These are phyloP conservation scores for Pungitius pungitius DNA, from an alignment of 2,113 vertebrate species.

Conservation along the genomic window DNA sequence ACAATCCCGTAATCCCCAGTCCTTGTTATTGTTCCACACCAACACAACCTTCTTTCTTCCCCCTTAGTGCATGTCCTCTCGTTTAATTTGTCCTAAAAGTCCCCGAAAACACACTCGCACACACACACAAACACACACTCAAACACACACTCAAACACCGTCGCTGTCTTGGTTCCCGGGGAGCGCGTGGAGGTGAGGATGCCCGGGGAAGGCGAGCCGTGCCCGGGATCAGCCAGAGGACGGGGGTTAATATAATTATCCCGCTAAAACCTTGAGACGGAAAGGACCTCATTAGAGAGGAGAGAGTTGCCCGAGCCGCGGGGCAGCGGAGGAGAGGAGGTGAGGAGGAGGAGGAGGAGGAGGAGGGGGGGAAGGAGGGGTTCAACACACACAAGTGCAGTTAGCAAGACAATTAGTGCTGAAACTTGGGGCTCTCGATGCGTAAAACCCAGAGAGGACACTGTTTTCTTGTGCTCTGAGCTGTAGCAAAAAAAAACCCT, in stretches of 20 bases:
- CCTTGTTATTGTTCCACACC: slow-evolving; percentile 24
- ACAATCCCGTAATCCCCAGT: slow-evolving; percentile 12
- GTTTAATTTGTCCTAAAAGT: slow-evolving; percentile 40
- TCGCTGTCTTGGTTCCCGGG: slow-evolving; percentile 53
- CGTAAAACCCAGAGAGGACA: slow-evolving; percentile 19
- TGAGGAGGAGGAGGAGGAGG: slow-evolving; percentile 25
- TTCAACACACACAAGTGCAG: slow-evolving; percentile 58
- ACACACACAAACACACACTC: background rate
- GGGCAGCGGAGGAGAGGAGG: slow-evolving; percentile 39
- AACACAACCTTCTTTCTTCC: background rate
- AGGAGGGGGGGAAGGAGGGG: slow-evolving; percentile 33
- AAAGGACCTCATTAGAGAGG: slow-evolving; percentile 75
- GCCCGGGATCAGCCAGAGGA: slow-evolving; percentile 75
- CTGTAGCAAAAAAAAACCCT: background rate
- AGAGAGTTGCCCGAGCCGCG: slow-evolving; percentile 56
- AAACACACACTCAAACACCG: slow-evolving; percentile 21
- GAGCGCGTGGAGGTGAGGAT: slow-evolving; percentile 45
- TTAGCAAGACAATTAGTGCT: slow-evolving; percentile 72
- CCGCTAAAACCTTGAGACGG: slow-evolving; percentile 77
- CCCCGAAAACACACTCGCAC: slow-evolving; percentile 10
- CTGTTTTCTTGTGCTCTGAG: slow-evolving; percentile 49
- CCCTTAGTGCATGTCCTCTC: slow-evolving; percentile 3
- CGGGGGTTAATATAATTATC: slow-evolving; percentile 82
- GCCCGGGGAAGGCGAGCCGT: slow-evolving; percentile 65
- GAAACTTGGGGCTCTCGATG: slow-evolving; percentile 50